These are phyloP conservation scores for Amphiduros pacificus DNA, from an alignment of 2,888 invertebrate genomes.

Conservation along the genomic window DNA sequence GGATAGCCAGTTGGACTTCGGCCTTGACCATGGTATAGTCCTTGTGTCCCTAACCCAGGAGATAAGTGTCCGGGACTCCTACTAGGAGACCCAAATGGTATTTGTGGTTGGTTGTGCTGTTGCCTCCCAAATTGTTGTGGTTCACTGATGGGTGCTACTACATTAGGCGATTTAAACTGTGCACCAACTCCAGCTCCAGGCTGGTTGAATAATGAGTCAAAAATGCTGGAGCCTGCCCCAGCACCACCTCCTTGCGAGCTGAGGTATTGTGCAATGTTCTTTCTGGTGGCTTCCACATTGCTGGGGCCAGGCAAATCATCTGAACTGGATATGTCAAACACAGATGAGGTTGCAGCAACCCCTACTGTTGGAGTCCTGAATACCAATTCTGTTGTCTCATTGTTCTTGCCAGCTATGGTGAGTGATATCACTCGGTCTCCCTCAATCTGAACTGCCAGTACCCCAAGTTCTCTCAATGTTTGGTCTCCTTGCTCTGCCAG, in stretches of 20 bases:
- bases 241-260: constrained; percentile 41
- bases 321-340: constrained; percentile 35
- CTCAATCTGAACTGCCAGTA: constrained; percentile 89
- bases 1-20: constrained; percentile 35
- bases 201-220: constrained; percentile 40
- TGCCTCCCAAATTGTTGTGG: constrained; percentile 62
- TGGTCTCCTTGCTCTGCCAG: constrained; percentile 89
- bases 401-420: constrained; percentile 69
- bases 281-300: constrained; percentile 53
- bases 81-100: constrained; percentile 12
- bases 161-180: constrained; percentile 83
- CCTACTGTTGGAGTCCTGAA: constrained; percentile 35
- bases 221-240: constrained; percentile 23
- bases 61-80: constrained; percentile 14
- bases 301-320: constrained; percentile 46
- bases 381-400: constrained; percentile 70
- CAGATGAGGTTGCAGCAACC: constrained; percentile 22
- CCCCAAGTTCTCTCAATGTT: constrained; percentile 82
- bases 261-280: constrained; percentile 57
- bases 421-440: constrained; percentile 67
- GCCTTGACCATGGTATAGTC: constrained; percentile 22
- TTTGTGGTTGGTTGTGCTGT: constrained; percentile 26
- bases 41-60: background rate
- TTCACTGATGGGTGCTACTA: constrained; percentile 83
- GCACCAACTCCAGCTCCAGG: constrained; percentile 44